These are phyloP conservation scores for Drosophila murphyi DNA, from an alignment of 1,140 invertebrate species.

Conservation along the genomic window DNA sequence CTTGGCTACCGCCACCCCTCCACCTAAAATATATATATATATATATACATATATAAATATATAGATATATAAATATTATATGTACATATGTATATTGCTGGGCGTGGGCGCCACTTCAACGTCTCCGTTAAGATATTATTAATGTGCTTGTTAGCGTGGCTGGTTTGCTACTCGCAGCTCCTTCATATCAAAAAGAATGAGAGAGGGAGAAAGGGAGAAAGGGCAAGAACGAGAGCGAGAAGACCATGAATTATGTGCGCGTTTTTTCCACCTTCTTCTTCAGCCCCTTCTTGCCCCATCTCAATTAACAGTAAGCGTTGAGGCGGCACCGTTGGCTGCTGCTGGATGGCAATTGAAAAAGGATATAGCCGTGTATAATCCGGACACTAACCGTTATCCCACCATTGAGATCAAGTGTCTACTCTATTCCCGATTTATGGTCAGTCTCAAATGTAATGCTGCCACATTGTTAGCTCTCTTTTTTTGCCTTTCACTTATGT, in stretches of 20 bases:
- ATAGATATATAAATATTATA: no score
- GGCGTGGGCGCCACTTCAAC: conserved; percentile 52
- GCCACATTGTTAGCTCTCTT: neutral
- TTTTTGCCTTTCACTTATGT: conserved; percentile 10
- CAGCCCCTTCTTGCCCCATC: conserved; percentile 27
- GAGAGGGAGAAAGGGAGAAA: neutral
- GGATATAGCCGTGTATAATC: neutral
- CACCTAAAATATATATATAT: no score
- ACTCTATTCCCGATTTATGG: neutral
- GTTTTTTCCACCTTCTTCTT: neutral
- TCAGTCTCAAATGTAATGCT: conserved; percentile 1
- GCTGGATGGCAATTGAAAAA: conserved; percentile 6
- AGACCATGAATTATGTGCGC: conserved; percentile 67
- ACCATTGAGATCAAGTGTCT: neutral
- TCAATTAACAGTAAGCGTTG: conserved; percentile 65
- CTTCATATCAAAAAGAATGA: neutral
- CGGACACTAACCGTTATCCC: neutral
- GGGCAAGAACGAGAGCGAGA: neutral
- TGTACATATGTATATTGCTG: neutral
- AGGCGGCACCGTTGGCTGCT: conserved; percentile 36
- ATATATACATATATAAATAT: no score
- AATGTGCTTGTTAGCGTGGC: conserved; percentile 72
- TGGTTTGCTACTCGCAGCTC: conserved; percentile 3
- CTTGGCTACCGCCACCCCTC: neutral
- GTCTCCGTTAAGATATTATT: conserved; percentile 74